phyloP scores from a whole-genome alignment of 2,888 invertebrate species.

The Hirtodrosophila confusa region DNA sequence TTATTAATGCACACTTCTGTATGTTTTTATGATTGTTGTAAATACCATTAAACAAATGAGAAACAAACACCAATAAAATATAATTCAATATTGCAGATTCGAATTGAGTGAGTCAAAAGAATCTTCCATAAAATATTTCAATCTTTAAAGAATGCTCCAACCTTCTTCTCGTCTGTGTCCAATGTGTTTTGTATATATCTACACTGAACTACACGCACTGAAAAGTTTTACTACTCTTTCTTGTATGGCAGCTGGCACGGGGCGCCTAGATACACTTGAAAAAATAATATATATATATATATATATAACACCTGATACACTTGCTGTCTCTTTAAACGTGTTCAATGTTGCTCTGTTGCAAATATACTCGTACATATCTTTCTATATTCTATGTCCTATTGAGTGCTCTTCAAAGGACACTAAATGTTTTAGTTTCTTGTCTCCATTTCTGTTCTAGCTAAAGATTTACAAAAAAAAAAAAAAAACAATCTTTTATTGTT shows the following conservation, averaged over 20 bases:
- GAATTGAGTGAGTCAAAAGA: slow-evolving; percentile 24
- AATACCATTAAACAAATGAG: slow-evolving; percentile 43
- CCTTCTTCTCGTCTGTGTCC: slow-evolving; percentile 4
- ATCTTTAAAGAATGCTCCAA: slow-evolving; percentile 18
- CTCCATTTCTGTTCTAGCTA: slow-evolving; percentile 15
- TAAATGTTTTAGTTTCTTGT: slow-evolving; percentile 29
- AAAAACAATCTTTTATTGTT: slow-evolving; percentile 6
- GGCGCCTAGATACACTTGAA: slow-evolving; percentile 35
- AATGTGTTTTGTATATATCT: slow-evolving; percentile 12
- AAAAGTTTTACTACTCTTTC: slow-evolving; percentile 4
- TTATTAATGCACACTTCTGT: slow-evolving; percentile 52
- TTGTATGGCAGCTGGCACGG: slow-evolving; percentile 52
- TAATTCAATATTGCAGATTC: slow-evolving; percentile 9
- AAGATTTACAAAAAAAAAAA: slow-evolving; percentile 6
- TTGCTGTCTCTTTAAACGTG: slow-evolving; percentile 58
- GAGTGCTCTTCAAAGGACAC: not conserved
- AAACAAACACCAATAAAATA: slow-evolving; percentile 3
- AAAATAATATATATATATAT: slow-evolving; percentile 9
- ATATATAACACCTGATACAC: slow-evolving; percentile 25
- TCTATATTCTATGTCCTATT: slow-evolving; percentile 26
- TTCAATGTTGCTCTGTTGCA: slow-evolving; percentile 59
- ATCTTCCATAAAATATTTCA: not conserved
- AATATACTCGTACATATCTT: slow-evolving; percentile 17
- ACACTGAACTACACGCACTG: slow-evolving; percentile 43
- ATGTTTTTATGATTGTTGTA: slow-evolving; percentile 60